phyloP scores from a whole-genome alignment of 2,113 vertebrate genomes.

The Onychostruthus taczanowskii region DNA sequence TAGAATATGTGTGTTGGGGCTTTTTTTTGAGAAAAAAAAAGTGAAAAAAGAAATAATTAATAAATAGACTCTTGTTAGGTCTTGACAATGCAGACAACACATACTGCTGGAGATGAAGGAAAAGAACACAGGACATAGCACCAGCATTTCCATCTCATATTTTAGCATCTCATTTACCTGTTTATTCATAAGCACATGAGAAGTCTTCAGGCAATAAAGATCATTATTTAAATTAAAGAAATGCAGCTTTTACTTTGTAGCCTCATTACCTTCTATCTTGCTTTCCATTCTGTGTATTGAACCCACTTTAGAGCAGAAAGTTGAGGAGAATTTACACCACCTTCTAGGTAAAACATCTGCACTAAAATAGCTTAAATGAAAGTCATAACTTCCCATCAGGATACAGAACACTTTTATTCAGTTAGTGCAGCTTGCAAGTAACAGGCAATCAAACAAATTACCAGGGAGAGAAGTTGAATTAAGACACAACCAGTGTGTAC shows the following conservation, averaged over 20 bases:
- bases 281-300: background rate
- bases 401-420: conserved; percentile 22
- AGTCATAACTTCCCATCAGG: background rate
- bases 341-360: background rate
- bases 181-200: background rate
- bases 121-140: background rate
- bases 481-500: background rate
- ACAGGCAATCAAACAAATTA: conserved; percentile 42
- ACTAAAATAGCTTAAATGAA: background rate
- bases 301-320: background rate
- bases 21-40: background rate
- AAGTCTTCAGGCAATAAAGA: background rate
- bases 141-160: background rate
- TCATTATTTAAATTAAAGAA: background rate
- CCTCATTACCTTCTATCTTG: background rate
- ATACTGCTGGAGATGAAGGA: background rate
- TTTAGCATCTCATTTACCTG: background rate
- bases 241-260: background rate
- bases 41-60: background rate
- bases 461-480: conserved; percentile 28
- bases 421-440: conserved; percentile 2
- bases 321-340: background rate
- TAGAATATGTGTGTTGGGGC: background rate
- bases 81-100: background rate
- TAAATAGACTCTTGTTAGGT: background rate